phyloP scores from a whole-genome alignment of 1,140 invertebrate species.

The Drosophila quadrilineata region DNA sequence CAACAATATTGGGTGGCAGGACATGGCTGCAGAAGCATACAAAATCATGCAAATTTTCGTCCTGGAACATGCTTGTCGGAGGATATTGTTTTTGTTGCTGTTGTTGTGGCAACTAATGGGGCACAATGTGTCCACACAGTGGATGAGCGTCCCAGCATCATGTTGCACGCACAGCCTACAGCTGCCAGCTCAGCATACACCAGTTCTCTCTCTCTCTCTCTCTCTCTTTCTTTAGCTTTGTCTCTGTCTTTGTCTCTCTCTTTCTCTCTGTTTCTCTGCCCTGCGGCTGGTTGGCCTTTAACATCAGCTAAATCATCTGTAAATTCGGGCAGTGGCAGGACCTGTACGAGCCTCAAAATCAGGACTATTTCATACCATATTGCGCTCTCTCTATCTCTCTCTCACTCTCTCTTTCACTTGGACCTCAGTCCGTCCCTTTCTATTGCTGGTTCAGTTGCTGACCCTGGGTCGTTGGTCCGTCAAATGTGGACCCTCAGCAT shows the following conservation, averaged over 20 bases:
- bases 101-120: constrained; percentile 70
- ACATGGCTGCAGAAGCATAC: constrained; percentile 23
- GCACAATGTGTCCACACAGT: constrained; percentile 77
- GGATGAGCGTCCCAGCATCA: constrained; percentile 11
- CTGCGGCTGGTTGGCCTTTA: constrained; percentile 62
- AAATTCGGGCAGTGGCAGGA: constrained; percentile 78
- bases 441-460: constrained; percentile 6
- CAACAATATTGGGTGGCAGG: constrained; percentile 16
- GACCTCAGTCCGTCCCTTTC: background rate
- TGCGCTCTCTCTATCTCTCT: background rate
- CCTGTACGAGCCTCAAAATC: no score
- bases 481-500: constrained; percentile 1
- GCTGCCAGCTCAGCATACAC: background rate
- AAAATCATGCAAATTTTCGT: constrained; percentile 73
- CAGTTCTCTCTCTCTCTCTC: background rate
- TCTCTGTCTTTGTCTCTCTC: background rate
- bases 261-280: background rate
- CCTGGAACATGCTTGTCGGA: no score
- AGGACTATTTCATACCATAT: no score
- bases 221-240: no score
- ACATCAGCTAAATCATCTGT: constrained; percentile 79
- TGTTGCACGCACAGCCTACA: background rate
- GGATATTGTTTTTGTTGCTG: constrained; percentile 39
- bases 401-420: background rate
- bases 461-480: constrained; percentile 2